Base-by-base conservation (phyloP, 1,140 invertebrate genomes). In the Carcinoscorpius rotundicauda region DNA sequence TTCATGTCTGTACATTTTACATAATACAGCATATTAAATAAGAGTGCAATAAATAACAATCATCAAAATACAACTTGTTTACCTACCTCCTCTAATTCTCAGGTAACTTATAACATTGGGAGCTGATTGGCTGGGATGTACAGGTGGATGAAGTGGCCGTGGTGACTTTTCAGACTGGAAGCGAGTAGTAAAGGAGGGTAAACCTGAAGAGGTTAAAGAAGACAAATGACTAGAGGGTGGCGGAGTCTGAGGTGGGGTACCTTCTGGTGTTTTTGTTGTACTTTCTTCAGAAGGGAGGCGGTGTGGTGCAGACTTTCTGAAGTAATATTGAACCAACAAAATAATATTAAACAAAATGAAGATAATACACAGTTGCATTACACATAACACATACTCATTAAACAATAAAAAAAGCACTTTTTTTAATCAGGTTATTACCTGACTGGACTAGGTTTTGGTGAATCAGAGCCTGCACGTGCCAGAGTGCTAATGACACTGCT, bases 61-160 rank as follows among this genome's bases (percentile, higher is more conserved):
- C 29, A 29, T 29, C 29, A 1, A 29, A 29, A 29, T 29, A 29
- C 29, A 29, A 60, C 5, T 50, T 60, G 11, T 64, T 48, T n/a
- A 61, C 62, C 62, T 58, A 67, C 68, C 70, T 60, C 72, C 72
- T 58, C 70, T 65, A 52, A 73, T 71, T 67, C 68, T 67, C 9
- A 73, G 66, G 56, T 73, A 73, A 10, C 60, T 69, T 68, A 72
- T 72, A n/a, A 72, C 71, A 58, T 70, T 72, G 52, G 71, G 71
- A 55, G 71, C 65, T 52, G 71, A 69, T 58, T 71, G 69, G 58
- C 65, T 70, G 3, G 64, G 64, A 11, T 66, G 66, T 49, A 70
- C 65, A 29, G 66, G 61, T 4, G 60, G 61, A 9, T 9, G 61
- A 29, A 10, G 61, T 64, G 58, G 58, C 58, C 5, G 58, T 11